These are phyloP conservation scores for Phrynocephalus versicolor DNA, from an alignment of 2,113 vertebrate species.

Conservation along the genomic window DNA sequence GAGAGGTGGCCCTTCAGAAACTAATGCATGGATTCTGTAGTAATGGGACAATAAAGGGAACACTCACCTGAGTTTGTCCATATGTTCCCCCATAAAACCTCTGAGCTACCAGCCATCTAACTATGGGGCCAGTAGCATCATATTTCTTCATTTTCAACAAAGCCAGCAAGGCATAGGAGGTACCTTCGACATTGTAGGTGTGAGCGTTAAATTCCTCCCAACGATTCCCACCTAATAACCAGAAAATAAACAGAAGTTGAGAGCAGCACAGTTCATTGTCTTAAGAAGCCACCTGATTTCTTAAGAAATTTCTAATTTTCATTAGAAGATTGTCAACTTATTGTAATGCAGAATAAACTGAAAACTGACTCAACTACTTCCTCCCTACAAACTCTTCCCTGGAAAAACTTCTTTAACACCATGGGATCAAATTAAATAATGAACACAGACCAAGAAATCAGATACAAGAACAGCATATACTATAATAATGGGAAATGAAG, in stretches of 20 bases:
- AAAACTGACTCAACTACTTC: too few relatives aligned
- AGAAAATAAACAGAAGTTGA: not conserved
- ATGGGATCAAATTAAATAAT: not conserved
- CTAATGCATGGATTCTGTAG: too few relatives aligned
- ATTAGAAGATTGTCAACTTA: too few relatives aligned
- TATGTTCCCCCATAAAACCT: slow-evolving; percentile 77
- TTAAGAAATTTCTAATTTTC: too few relatives aligned
- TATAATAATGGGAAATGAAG: too few relatives aligned
- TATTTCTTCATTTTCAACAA: slow-evolving; percentile 69
- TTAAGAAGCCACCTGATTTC: not conserved
- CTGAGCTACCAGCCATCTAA: slow-evolving; percentile 83
- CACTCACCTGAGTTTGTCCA: slow-evolving; percentile 86
- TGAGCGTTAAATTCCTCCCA: slow-evolving; percentile 74
- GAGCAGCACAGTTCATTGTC: not conserved
- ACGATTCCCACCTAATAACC: slow-evolving; percentile 60
- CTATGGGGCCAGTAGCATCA: slow-evolving; percentile 60
- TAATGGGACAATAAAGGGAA: too few relatives aligned
- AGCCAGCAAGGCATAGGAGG: slow-evolving; percentile 87
- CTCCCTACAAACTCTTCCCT: not conserved
- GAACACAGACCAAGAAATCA: not conserved
- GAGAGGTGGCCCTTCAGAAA: not conserved
- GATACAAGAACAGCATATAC: too few relatives aligned
- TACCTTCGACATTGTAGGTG: slow-evolving; percentile 84
- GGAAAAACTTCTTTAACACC: not conserved
- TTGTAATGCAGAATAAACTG: too few relatives aligned